phyloP scores from a whole-genome alignment of 2,113 vertebrate species.

The Bambusicola thoracicus region DNA sequence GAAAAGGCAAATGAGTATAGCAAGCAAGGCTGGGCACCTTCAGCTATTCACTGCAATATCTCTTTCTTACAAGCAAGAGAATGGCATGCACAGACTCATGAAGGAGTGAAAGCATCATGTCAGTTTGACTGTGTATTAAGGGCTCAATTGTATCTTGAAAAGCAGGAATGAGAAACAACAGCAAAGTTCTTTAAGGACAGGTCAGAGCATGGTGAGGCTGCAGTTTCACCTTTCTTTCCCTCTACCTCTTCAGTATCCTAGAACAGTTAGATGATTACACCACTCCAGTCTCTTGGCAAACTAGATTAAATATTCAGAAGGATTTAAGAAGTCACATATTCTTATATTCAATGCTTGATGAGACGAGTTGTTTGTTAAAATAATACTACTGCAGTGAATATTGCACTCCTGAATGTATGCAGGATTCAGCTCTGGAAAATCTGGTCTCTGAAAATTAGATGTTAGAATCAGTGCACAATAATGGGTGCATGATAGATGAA shows the following conservation, averaged over 20 bases:
- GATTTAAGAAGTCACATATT: not conserved
- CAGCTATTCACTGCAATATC: not conserved
- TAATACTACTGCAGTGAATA: not conserved
- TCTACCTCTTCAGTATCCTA: not conserved
- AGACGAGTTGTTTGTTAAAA: not conserved
- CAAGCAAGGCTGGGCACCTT: not conserved
- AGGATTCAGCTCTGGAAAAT: not conserved
- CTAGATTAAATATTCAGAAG: not conserved
- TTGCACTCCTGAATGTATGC: fast-evolving
- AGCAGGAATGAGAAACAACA: not conserved
- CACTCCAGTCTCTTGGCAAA: not conserved
- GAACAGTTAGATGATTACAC: not conserved
- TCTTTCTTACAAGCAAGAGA: not conserved
- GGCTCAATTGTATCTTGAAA: not conserved
- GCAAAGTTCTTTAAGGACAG: not conserved
- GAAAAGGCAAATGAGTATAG: not conserved
- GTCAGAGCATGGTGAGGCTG: not conserved
- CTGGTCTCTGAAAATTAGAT: not conserved
- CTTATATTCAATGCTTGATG: not conserved
- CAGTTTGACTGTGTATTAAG: not conserved
- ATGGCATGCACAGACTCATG: not conserved
- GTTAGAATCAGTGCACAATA: not conserved
- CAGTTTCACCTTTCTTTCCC: not conserved
- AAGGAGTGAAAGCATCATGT: not conserved
- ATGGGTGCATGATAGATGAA: not conserved